A percentile compares a stretch with the other conserved stretches of the same genome.
These are phyloP conservation scores for Nysson spinosus DNA, from an alignment of 2,888 invertebrate species.

Conservation along the genomic window DNA sequence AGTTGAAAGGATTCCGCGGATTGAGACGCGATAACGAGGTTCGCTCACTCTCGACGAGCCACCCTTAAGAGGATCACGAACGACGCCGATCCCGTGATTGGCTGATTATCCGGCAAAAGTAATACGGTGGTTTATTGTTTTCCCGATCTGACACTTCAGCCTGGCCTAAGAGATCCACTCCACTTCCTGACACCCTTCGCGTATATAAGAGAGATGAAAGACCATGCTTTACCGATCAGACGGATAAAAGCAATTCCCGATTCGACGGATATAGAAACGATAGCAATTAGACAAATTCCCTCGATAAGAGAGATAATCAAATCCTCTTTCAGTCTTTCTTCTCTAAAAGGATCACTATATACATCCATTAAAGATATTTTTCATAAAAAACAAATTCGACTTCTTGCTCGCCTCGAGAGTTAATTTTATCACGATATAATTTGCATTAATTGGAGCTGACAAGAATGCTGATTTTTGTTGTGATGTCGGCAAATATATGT, in stretches of 20 bases:
- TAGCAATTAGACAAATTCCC: conserved; percentile 48
- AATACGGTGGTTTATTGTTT: conserved; percentile 63
- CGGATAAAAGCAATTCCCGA: conserved; percentile 25
- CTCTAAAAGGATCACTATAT: conserved; percentile 2
- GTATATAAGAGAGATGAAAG: conserved; percentile 51
- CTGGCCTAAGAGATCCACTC: conserved; percentile 52
- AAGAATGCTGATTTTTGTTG: not conserved
- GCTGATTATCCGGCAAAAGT: conserved; percentile 63
- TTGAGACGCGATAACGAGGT: conserved; percentile 72
- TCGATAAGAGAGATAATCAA: conserved; percentile 39
- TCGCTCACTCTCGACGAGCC: conserved; percentile 60
- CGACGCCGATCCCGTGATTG: conserved; percentile 63
- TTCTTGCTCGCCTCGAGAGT: not conserved
- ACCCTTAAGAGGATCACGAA: conserved; percentile 61
- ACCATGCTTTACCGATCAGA: conserved; percentile 10
- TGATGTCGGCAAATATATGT: too few species aligned
- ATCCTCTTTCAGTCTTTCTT: conserved; percentile 22
- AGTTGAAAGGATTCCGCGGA: conserved; percentile 70
- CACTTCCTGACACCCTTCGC: conserved; percentile 48
- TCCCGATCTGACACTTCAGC: conserved; percentile 59
- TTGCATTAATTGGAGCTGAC: too few species aligned
- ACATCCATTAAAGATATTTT: not conserved
- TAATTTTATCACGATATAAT: not conserved
- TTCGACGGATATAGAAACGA: conserved; percentile 33
- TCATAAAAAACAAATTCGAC: not conserved